Evolutionary conservation across 2,888 invertebrate genomes (phyloP), one percentile per base, ranked within the genome.

Genomic region (Philonicus albiceps): DNA sequence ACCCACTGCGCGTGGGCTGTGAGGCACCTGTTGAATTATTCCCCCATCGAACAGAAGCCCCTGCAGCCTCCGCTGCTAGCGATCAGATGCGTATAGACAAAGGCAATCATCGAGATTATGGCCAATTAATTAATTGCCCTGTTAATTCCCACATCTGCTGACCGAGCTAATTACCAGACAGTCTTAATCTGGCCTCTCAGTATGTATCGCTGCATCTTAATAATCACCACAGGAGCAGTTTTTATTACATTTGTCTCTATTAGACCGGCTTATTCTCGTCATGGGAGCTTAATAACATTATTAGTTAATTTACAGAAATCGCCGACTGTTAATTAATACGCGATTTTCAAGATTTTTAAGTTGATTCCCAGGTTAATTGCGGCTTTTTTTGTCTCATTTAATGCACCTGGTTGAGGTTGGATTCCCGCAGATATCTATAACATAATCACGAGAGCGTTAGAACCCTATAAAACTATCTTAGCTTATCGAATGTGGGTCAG

Each of bases 1-100:
- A 88, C 89, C 89, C 88, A 89, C 89, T 89, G 89, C 88, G 89
- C 89, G 88, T 89, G 88, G 89, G 89, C 81, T 87, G 88, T 16
- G 19, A 64, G 43, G 86, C 76, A 86, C 84, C 84, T 84, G 84
- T 43, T 84, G 84, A 73, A 40, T 84, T 84, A 73, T 49, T 40
- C 43, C 73, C 84, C 55, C 31, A 31, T n/a, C 43, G 84, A 22
- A 84, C 84, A 84, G 84, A 84, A 84, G 84, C 84, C 84, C 37
- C n/a, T 40, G 55, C 40, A 73, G 27, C 19, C 84, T 84, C 37
- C 40, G 30, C 72, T 30, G 11, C 3, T 1, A 40, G 27, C 30
- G 84, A 73, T 43, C 43, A 31, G 31, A 84, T 84, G 43, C 55
- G 72, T 73, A 8, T 73, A 84, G 84, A 84, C 84, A 73, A 84